Evolutionary conservation across 2,113 vertebrate genomes (phyloP).

Genomic region (Microcebus tavaratra): DNA sequence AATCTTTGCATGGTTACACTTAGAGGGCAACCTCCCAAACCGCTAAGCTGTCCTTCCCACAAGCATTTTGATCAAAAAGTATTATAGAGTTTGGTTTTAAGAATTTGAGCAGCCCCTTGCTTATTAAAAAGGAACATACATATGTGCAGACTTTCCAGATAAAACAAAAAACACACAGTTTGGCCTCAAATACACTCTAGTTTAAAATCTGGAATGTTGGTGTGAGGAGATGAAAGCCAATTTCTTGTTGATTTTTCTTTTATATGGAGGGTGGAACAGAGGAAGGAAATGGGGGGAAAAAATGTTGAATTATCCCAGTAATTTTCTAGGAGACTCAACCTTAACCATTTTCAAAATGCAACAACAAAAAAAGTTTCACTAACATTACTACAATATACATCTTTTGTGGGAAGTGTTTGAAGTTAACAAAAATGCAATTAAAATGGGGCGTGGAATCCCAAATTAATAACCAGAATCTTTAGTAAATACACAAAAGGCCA

Average conservation of each 20-base stretch:
- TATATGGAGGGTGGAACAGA: conserved; percentile 45
- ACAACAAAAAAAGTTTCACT: not conserved
- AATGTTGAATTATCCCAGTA: conserved; percentile 30
- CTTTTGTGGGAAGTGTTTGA: not conserved
- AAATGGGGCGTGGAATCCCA: not conserved
- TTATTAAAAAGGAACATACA: not conserved
- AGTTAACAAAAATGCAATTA: conserved; percentile 1
- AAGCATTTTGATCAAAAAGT: not conserved
- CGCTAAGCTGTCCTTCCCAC: not conserved
- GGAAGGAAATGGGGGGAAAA: conserved; percentile 51
- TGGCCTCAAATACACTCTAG: not conserved
- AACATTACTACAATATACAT: not conserved
- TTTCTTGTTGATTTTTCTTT: not conserved
- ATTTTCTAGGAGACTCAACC: conserved; percentile 19
- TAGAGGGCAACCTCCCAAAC: not conserved
- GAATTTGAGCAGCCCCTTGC: not conserved
- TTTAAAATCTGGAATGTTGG: conserved; percentile 44
- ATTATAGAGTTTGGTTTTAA: not conserved
- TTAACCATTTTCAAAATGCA: conserved; percentile 54
- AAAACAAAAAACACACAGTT: conserved; percentile 33
- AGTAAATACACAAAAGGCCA: not conserved
- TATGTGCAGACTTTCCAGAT: conserved; percentile 20
- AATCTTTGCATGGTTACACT: not conserved
- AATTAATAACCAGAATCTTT: not conserved
- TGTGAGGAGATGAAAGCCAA: conserved; percentile 49